Percentiles rank a stretch among this genome's conserved stretches.
Conservation (phyloP, 2,888 invertebrate genomes). For the Spilosoma lubricipeda region DNA sequence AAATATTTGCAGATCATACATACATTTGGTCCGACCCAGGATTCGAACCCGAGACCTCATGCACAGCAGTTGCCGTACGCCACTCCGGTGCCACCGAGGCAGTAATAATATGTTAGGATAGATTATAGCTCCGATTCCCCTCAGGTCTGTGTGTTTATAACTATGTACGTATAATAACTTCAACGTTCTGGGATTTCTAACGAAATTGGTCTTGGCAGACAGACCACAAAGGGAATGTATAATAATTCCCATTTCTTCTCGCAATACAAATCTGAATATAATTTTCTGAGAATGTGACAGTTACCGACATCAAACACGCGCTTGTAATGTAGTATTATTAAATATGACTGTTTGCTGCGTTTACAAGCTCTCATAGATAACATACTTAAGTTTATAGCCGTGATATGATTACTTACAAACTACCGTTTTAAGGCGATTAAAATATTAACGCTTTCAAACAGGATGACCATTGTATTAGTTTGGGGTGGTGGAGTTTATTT, state of each 20-base stretch:
- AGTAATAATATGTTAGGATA: no score
- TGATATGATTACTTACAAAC: background rate
- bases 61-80: no score
- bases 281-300: background rate
- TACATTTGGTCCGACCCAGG: no score
- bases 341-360: background rate
- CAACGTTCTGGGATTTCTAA: background rate
- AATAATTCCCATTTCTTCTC: background rate
- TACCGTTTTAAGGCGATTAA: background rate
- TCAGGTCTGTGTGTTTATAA: no score
- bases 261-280: background rate
- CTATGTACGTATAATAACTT: background rate
- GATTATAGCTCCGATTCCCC: no score
- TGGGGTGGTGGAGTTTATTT: background rate
- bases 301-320: background rate
- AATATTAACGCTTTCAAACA: no score
- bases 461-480: background rate
- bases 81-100: no score
- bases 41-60: no score
- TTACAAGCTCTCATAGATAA: background rate
- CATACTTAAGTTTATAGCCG: background rate
- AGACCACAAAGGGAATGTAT: background rate
- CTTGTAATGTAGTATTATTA: background rate
- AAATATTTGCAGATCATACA: no score
- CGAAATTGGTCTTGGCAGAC: background rate